Evolutionary conservation across 1,140 invertebrate species (phyloP).

Genomic region (Ips nitidus): DNA sequence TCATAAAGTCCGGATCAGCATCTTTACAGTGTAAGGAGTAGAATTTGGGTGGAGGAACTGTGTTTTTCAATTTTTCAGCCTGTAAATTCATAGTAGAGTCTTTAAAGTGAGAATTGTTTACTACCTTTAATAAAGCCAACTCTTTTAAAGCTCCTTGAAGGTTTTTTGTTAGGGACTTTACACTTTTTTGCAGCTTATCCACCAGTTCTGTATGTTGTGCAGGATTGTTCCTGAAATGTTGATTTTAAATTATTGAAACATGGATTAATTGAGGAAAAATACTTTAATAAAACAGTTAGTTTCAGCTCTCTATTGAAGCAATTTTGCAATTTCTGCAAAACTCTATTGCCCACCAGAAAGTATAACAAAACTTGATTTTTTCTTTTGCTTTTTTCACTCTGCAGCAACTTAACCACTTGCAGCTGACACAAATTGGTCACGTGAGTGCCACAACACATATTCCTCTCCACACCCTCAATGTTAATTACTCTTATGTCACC

Average conservation of each 20-base stretch:
- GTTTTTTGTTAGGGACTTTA: slow-evolving; percentile 65
- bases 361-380: slow-evolving; percentile 65
- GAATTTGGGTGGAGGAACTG: slow-evolving; percentile 58
- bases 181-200: slow-evolving; percentile 69
- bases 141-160: slow-evolving; percentile 65
- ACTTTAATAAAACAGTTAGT: slow-evolving; percentile 70
- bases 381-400: slow-evolving; percentile 72
- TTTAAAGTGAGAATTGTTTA: neutral
- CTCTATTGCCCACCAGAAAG: slow-evolving; percentile 72
- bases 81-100: slow-evolving; percentile 50
- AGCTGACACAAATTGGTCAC: slow-evolving; percentile 76
- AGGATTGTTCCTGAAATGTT: slow-evolving; percentile 64
- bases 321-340: slow-evolving; percentile 60
- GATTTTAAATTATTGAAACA: slow-evolving; percentile 22
- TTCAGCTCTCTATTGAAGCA: slow-evolving; percentile 67
- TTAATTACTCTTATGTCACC: slow-evolving; percentile 73
- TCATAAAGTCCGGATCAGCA: slow-evolving; percentile 72
- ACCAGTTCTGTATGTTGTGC: slow-evolving; percentile 67
- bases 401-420: slow-evolving; percentile 75
- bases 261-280: slow-evolving; percentile 21
- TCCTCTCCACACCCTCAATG: slow-evolving; percentile 70
- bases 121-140: slow-evolving; percentile 53
- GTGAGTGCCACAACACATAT: slow-evolving; percentile 87
- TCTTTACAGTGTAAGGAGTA: slow-evolving; percentile 68
- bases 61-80: slow-evolving; percentile 61